Base-by-base conservation (phyloP, 1,140 invertebrate species). In the Brachionus koreanus region DNA sequence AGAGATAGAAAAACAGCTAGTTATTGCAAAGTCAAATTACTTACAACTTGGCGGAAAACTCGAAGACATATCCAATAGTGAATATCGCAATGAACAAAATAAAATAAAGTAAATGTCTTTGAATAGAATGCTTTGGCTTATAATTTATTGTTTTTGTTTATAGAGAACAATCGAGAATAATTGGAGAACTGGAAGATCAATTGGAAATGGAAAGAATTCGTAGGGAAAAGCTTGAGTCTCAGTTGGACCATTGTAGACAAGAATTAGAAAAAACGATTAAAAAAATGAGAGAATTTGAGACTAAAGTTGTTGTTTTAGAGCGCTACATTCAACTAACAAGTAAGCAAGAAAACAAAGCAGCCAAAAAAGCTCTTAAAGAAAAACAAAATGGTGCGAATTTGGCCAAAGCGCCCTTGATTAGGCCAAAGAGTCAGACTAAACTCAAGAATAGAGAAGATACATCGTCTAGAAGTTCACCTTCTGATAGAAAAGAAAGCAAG, bases 21-120 rank as follows among this genome's bases (percentile, higher is more conserved):
- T 88, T 35, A 86, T 89, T 33, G 87, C 88, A 25, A 88, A 88
- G 76, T 87, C 85, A 76, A 89, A 89, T 82, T 89, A 85, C 83
- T 84, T 85, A 23, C 88, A 89, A 83, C 83, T 89, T n/a, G 88
- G 88, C 37, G 88, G 88, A 10, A 84, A 84, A 19, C 39, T 89
- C 42, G 61, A 84, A 10, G 88, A 88, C 87, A 88, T 82, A 84
- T 85, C 81, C 84, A 85, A 82, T 77, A 85, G 46, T 61, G 85
- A 37, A 84, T 84, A 65, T 85, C 86, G 39, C 84, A 86, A 74
- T 75, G 85, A 43, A 87, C 88, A 83, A 86, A 86, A 83, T 85
- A 87, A 61, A 85, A 86, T 87, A 87, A 84, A 81, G 85, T 65
- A n/a, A 12, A 6, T 82, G 43, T 43, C n/a, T 65, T 33, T 37